A percentile compares a stretch with the other conserved stretches of the same genome.
Evolutionary conservation across 1,140 invertebrate species (phyloP).

Genomic region (Neotoxoptera formosana): DNA sequence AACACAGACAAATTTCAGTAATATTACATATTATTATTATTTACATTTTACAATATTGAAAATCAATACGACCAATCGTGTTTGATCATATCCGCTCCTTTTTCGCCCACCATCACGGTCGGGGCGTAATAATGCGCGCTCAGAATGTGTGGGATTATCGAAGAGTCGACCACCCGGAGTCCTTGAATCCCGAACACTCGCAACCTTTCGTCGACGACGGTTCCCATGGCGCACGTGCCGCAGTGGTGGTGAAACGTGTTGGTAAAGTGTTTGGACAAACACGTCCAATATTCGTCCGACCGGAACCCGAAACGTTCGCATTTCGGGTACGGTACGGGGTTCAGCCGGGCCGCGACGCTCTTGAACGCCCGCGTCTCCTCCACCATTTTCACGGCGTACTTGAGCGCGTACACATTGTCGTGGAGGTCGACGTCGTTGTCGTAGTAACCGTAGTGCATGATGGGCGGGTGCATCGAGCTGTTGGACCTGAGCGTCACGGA

Average conservation of each 20-base stretch:
- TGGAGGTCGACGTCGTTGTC: constrained; percentile 71
- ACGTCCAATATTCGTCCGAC: constrained; percentile 76
- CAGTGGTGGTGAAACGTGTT: constrained; percentile 73
- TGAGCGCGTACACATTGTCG: constrained; percentile 73
- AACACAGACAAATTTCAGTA: no score
- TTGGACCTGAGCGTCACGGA: constrained; percentile 71
- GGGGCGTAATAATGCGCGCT: constrained; percentile 77
- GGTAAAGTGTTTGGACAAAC: constrained; percentile 72
- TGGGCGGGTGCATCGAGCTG: constrained; percentile 77
- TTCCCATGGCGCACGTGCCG: constrained; percentile 72
- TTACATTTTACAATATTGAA: no score
- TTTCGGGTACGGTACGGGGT: constrained; percentile 68
- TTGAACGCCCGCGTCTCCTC: constrained; percentile 69
- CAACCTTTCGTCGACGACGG: constrained; percentile 78
- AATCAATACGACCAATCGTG: constrained; percentile 65
- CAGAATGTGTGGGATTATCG: constrained; percentile 76
- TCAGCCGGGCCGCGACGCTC: constrained; percentile 68
- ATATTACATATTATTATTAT: no score
- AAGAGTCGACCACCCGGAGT: constrained; percentile 78
- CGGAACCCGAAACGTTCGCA: constrained; percentile 68
- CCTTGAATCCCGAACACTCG: constrained; percentile 73
- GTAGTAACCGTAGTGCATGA: constrained; percentile 79
- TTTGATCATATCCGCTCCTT: constrained; percentile 82
- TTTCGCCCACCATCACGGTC: constrained; percentile 86
- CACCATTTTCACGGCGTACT: constrained; percentile 68